phyloP scores from a whole-genome alignment of 2,797 vertebrate species.

The Lophotriccus pileatus region DNA sequence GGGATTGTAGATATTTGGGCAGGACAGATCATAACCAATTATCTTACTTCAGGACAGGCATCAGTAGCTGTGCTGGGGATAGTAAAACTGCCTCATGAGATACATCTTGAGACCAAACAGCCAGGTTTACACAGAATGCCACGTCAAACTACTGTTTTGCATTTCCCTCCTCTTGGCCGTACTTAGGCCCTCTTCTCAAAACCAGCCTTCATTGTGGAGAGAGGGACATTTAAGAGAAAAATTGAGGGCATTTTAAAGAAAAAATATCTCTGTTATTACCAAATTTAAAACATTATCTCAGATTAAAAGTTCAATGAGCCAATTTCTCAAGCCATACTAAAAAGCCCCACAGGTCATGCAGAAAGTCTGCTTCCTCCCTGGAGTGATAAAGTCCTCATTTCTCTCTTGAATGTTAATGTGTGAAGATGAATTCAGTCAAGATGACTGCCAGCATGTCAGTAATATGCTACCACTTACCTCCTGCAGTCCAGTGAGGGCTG shows the following conservation, averaged over 20 bases:
- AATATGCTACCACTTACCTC: neutral
- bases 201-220: neutral
- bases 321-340: neutral
- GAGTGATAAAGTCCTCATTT: neutral
- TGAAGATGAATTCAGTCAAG: neutral
- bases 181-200: neutral
- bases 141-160: neutral
- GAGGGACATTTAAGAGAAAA: neutral
- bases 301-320: neutral
- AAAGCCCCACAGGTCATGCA: neutral
- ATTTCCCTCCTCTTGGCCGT: neutral
- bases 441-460: neutral
- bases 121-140: neutral
- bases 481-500: neutral
- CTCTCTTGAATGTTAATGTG: accelerated
- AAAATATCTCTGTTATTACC: neutral
- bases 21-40: neutral
- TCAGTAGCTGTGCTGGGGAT: neutral
- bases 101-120: neutral
- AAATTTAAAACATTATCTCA: neutral
- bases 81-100: neutral
- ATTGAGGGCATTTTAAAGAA: neutral
- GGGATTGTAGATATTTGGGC: neutral
- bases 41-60: neutral
- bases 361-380: neutral